These are phyloP conservation scores for Lordiphosa fenestrarum DNA, from an alignment of 2,888 invertebrate species.

Conservation along the genomic window DNA sequence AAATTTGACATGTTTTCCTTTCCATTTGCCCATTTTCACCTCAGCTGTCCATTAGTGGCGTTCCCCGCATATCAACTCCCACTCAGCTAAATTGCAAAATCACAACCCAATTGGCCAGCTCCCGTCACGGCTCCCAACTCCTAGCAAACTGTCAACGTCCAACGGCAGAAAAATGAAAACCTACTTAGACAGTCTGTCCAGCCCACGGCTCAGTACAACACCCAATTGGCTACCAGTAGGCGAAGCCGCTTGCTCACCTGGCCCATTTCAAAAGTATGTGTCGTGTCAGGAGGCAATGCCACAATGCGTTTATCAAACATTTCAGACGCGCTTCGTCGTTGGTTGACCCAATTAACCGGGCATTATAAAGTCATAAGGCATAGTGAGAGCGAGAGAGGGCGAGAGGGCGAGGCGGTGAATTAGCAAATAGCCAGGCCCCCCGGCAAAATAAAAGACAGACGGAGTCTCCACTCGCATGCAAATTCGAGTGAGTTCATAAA, in stretches of 20 bases:
- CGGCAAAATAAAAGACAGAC: slow-evolving; percentile 8
- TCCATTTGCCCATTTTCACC: too few species aligned
- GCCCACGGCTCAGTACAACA: slow-evolving; percentile 34
- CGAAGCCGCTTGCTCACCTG: slow-evolving; percentile 7
- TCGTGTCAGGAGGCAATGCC: slow-evolving; percentile 63
- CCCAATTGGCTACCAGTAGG: slow-evolving; percentile 17
- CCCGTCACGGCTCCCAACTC: neutral
- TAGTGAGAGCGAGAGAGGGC: slow-evolving; percentile 18
- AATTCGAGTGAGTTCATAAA: slow-evolving; percentile 64
- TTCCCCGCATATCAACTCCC: slow-evolving; percentile 14
- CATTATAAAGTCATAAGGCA: slow-evolving; percentile 66
- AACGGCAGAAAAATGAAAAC: slow-evolving; percentile 2
- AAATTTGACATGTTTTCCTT: too few species aligned
- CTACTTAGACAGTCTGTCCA: slow-evolving; percentile 19
- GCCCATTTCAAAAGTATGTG: slow-evolving; percentile 64
- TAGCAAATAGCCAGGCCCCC: slow-evolving; percentile 59
- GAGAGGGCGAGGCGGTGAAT: slow-evolving; percentile 44
- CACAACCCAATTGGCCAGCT: too few species aligned
- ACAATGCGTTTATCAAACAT: slow-evolving; percentile 67
- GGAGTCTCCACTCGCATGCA: slow-evolving; percentile 39
- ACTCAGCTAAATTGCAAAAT: slow-evolving; percentile 11
- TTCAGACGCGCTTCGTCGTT: slow-evolving; percentile 38
- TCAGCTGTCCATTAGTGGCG: too few species aligned
- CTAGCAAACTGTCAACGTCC: neutral
- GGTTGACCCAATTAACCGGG: slow-evolving; percentile 64